A percentile compares a stretch with the other conserved stretches of the same genome.
Conservation (phyloP, 1,140 invertebrate genomes). For the Eumaeus atala region DNA sequence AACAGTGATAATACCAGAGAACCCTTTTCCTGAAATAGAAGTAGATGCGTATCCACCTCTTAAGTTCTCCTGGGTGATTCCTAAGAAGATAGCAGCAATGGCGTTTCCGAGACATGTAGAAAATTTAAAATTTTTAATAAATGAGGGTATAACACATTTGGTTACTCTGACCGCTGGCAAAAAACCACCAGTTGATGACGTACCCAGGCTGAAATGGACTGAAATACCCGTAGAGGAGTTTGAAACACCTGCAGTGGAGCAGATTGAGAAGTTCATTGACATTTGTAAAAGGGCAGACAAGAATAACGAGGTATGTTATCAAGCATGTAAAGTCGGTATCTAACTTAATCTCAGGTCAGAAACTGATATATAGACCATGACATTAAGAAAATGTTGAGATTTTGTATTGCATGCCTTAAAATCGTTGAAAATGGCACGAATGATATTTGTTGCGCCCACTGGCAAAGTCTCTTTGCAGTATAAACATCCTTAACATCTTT, state of each 20-base stretch:
- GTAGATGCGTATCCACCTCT: constrained; percentile 73
- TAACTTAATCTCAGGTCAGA: constrained; percentile 5
- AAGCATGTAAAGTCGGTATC: not conserved
- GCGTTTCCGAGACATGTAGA: constrained; percentile 70
- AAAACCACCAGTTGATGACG: constrained; percentile 73
- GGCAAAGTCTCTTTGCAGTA: too few relatives aligned
- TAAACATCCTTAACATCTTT: too few relatives aligned
- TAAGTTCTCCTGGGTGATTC: constrained; percentile 79
- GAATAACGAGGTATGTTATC: constrained; percentile 62
- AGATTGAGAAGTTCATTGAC: constrained; percentile 79
- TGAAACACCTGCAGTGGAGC: constrained; percentile 75
- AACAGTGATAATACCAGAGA: constrained; percentile 62
- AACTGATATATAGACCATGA: not conserved
- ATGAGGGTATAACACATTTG: constrained; percentile 69
- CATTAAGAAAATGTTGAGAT: too few relatives aligned
- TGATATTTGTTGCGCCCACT: too few relatives aligned
- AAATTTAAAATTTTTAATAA: constrained; percentile 62
- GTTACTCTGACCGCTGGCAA: constrained; percentile 78
- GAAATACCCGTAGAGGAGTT: constrained; percentile 79
- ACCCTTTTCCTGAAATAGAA: constrained; percentile 67
- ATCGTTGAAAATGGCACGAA: too few relatives aligned
- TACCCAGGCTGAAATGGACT: constrained; percentile 71
- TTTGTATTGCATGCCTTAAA: not conserved
- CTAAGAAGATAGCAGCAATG: constrained; percentile 77
- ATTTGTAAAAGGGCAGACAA: constrained; percentile 72